These are phyloP conservation scores for Lamellibrachia satsuma DNA, from an alignment of 2,888 invertebrate genomes.

Conservation along the genomic window DNA sequence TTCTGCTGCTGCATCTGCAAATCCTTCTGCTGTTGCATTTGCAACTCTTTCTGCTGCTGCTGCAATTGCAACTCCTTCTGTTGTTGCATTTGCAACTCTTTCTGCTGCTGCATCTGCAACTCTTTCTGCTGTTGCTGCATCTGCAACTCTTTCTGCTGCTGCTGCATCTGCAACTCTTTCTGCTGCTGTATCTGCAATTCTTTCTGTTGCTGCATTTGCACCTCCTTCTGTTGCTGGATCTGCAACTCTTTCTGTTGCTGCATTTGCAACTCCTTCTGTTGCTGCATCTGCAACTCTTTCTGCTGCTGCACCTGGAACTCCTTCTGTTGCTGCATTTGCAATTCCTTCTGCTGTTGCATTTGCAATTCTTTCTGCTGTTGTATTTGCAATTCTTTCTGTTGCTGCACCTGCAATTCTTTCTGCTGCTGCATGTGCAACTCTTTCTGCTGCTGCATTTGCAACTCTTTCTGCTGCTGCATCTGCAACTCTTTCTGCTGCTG, in stretches of 20 bases:
- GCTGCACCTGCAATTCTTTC: neutral
- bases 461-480: neutral
- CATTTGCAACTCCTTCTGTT: neutral
- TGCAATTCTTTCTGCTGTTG: conserved; percentile 1
- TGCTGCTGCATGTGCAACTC: neutral
- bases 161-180: neutral
- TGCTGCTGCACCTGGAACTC: neutral
- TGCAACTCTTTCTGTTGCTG: neutral
- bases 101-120: neutral
- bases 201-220: neutral
- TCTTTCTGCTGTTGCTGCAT: neutral
- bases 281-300: neutral
- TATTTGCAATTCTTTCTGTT: neutral
- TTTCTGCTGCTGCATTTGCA: neutral
- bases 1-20: neutral
- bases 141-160: neutral
- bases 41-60: neutral
- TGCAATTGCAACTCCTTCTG: too few relatives aligned
- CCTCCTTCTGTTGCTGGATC: neutral
- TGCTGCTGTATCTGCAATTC: neutral
- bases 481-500: neutral
- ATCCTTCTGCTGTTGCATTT: neutral
- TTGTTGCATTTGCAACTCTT: neutral
- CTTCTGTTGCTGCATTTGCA: neutral
- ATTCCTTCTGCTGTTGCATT: neutral